phyloP scores from a whole-genome alignment of 1,140 invertebrate genomes.

The Aporrectodea caliginosa region DNA sequence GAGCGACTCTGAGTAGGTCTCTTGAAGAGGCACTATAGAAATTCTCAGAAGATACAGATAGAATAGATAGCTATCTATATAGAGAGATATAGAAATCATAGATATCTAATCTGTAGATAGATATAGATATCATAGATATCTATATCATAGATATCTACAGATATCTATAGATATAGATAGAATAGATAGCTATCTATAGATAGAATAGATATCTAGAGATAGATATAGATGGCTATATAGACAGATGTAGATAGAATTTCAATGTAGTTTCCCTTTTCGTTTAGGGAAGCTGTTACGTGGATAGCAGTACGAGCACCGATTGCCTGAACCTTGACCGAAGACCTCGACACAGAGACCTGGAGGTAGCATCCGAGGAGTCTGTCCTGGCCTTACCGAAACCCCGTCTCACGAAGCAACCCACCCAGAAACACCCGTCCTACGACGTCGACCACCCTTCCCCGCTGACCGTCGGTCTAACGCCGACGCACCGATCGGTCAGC shows the following conservation, averaged over 20 bases:
- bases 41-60: too few species aligned
- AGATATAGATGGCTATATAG: neutral
- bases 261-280: neutral
- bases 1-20: too few species aligned
- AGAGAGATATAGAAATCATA: too few species aligned
- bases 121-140: too few species aligned
- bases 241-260: neutral
- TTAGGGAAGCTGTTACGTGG: neutral
- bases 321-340: neutral
- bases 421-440: neutral
- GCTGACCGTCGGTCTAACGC: too few species aligned
- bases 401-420: neutral
- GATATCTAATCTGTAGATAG: too few species aligned
- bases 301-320: neutral
- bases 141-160: too few species aligned
- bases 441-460: neutral
- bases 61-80: too few species aligned
- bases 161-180: neutral
- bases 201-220: neutral
- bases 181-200: neutral
- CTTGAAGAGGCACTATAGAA: too few species aligned
- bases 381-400: neutral
- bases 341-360: too few species aligned
- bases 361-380: neutral
- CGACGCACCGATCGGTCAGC: neutral